Base-by-base conservation (phyloP, 1,140 invertebrate genomes). In the Saxidomus purpurata region DNA sequence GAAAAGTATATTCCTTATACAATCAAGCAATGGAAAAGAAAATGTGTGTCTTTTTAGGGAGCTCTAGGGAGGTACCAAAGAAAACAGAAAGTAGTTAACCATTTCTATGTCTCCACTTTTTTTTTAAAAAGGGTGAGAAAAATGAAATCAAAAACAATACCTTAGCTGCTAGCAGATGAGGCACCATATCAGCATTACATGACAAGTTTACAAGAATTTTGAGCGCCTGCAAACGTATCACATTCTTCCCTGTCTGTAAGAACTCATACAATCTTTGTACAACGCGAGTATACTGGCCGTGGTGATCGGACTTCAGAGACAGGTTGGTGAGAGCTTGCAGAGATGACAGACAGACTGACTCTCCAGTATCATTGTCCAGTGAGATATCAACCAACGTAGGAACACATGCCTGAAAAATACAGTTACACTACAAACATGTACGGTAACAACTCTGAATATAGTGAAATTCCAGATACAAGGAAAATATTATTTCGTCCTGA, bases 201-300 rank as follows among this genome's bases (percentile, higher is more conserved):
- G 97, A 97, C 4, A 97, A 94, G 94, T 97, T 97, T 63, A 97
- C 97, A n/a, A 97, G 95, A 38, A 97, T 94, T 92, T 97, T 96
- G 0, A 97, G 93, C 19, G 97, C 95, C 92, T 97, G 97, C 19
- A 97, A 93, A 90, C 96, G 93, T 55, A 94, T 89, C 40, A 85
- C 84, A 25, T 89, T 74, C 15, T 89, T 84, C 15, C 82, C 86
- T 25, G 67, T 87, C 34, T 94, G 91, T 55, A 95, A 67, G 9
- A 93, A 71, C 34, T 90, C 85, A 80, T 94, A 95, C 34, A 95
- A 84, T 67, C 91, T 88, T 59, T 94, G 93, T 15, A 95, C 89
- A 2, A 93, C 38, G 3, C 92, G 74, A 0, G 93, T 94, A 91
- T 94, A 96, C 69, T 94, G 91, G 19, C 87, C 85, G 86, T 96